Conservation (phyloP, 2,113 vertebrate genomes). For the Erythrocercus mccallii region DNA sequence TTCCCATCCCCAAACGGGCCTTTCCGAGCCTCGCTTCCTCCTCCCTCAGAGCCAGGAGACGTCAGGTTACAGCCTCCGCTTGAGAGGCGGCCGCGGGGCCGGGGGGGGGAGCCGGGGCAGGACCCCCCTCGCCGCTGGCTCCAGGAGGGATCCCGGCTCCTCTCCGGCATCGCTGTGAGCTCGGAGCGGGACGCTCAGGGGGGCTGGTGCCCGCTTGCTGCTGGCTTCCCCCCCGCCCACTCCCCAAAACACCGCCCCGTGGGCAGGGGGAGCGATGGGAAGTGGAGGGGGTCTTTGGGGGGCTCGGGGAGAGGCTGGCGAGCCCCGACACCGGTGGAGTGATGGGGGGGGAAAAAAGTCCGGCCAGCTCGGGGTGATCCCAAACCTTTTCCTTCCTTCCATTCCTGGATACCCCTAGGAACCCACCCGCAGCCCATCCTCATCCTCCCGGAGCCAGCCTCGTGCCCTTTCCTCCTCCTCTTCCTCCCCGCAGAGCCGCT, state of each 20-base stretch:
- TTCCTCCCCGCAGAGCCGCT: background rate
- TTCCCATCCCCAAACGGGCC: background rate
- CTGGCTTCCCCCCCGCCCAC: background rate
- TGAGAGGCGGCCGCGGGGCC: background rate
- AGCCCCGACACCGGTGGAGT: fast-evolving
- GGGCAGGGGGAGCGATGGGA: background rate
- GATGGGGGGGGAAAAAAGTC: background rate
- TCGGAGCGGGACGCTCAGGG: background rate
- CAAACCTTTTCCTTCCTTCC: background rate
- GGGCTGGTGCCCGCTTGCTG: background rate
- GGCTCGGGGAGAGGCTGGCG: background rate
- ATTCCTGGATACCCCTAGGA: background rate
- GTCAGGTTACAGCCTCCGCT: background rate
- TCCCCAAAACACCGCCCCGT: background rate
- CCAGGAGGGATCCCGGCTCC: background rate
- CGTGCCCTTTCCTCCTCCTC: background rate
- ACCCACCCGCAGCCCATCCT: background rate
- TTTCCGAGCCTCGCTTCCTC: background rate
- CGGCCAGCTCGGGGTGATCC: background rate
- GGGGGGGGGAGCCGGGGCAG: background rate
- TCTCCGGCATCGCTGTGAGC: background rate
- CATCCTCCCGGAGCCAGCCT: background rate
- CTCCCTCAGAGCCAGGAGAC: background rate
- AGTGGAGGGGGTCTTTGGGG: fast-evolving
- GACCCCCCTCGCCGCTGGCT: background rate